These are phyloP conservation scores for Melanogrammus aeglefinus DNA, from an alignment of 2,797 vertebrate species.

Conservation along the genomic window DNA sequence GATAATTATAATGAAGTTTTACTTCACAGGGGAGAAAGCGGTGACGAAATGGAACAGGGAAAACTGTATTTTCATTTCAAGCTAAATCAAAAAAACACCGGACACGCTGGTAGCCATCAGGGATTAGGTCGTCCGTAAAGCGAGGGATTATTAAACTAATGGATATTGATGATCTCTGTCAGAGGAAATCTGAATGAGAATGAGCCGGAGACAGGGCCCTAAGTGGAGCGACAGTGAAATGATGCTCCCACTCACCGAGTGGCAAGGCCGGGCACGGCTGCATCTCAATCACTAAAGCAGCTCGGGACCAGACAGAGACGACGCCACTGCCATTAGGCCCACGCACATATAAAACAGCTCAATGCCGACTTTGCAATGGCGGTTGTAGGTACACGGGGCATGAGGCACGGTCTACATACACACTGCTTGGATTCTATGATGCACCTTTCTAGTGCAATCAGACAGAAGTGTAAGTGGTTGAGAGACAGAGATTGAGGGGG, in stretches of 20 bases:
- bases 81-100: neutral
- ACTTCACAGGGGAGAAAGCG: neutral
- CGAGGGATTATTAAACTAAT: conserved; percentile 57
- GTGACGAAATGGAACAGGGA: neutral
- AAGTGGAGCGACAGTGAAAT: conserved; percentile 22
- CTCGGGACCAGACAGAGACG: conserved; percentile 22
- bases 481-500: conserved; percentile 4
- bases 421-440: conserved; percentile 16
- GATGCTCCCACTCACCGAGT: conserved; percentile 6
- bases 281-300: neutral
- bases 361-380: conserved; percentile 31
- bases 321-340: conserved; percentile 15
- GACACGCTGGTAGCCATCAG: neutral
- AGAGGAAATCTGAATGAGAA: conserved; percentile 40
- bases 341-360: conserved; percentile 20
- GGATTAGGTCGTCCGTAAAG: conserved; percentile 25
- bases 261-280: neutral
- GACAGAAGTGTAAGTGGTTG: conserved; percentile 28
- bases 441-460: conserved; percentile 38
- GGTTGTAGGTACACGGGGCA: conserved; percentile 13
- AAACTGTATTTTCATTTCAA: neutral
- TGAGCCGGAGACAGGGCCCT: conserved; percentile 27
- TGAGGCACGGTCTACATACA: neutral
- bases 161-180: conserved; percentile 59
- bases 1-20: neutral